phyloP scores from a whole-genome alignment of 2,888 invertebrate genomes.

The Heliconius charithonia region DNA sequence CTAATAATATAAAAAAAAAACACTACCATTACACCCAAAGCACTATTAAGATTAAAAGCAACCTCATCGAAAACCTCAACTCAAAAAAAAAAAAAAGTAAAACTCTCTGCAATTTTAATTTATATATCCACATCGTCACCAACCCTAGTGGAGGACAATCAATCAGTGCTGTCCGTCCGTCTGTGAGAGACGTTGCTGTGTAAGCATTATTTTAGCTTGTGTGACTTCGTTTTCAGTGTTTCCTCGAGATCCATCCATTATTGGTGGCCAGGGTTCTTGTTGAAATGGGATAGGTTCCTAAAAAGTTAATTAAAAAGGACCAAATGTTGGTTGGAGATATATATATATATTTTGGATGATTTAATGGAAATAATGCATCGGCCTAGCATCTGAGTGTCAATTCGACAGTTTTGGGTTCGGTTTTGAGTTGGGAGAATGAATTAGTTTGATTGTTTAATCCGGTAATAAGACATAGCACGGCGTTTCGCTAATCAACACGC shows the following conservation, averaged over 20 bases:
- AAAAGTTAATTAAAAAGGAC: neutral
- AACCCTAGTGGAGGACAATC: conserved; percentile 41
- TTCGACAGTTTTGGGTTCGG: too few species aligned
- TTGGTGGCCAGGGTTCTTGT: neutral
- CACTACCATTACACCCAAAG: neutral
- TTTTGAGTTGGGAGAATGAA: too few species aligned
- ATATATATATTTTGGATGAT: too few species aligned
- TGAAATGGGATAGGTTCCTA: neutral
- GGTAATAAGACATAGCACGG: too few species aligned
- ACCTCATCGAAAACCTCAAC: neutral
- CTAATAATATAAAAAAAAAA: too few species aligned
- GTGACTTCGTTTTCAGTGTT: conserved; percentile 32
- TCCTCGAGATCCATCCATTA: conserved; percentile 31
- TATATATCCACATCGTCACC: neutral
- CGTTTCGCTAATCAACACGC: too few species aligned
- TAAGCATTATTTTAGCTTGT: conserved; percentile 43
- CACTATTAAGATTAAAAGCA: neutral
- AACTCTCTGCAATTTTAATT: conserved; percentile 1
- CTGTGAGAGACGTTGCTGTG: conserved; percentile 43
- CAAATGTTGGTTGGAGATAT: neutral
- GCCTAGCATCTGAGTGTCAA: too few species aligned
- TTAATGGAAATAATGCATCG: too few species aligned
- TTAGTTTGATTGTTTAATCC: too few species aligned
- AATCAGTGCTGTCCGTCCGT: conserved; percentile 47
- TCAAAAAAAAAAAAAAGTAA: neutral